These are phyloP conservation scores for Pteropus rufus DNA, from an alignment of 2,797 vertebrate genomes.

Conservation along the genomic window DNA sequence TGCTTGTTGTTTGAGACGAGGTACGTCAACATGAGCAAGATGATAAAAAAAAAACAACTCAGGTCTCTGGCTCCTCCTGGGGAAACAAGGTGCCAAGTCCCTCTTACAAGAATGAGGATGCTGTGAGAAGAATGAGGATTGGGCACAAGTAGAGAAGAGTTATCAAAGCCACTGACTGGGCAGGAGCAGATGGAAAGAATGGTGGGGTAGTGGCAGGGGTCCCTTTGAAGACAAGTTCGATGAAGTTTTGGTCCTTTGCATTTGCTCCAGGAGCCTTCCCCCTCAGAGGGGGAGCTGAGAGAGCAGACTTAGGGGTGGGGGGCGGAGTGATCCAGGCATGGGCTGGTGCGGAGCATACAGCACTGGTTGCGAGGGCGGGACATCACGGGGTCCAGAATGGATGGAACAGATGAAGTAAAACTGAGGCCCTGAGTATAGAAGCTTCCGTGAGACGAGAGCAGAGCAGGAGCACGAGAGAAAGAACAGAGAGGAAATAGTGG, in stretches of 20 bases:
- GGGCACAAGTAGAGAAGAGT: not conserved
- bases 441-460: not conserved
- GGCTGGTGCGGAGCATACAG: not conserved
- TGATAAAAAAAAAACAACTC: not conserved
- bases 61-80: not conserved
- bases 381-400: not conserved
- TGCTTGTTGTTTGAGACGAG: not conserved
- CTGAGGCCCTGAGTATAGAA: not conserved
- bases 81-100: not conserved
- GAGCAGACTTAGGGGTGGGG: not conserved
- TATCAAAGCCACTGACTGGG: not conserved
- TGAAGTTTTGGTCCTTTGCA: not conserved
- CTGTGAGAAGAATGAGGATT: not conserved
- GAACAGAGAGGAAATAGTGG: not conserved
- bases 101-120: not conserved
- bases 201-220: too few species aligned
- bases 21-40: not conserved
- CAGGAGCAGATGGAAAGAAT: not conserved
- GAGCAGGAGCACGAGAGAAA: not conserved
- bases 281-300: not conserved
- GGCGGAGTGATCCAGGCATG: not conserved
- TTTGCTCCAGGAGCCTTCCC: not conserved
- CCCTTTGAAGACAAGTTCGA: not conserved
- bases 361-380: too few species aligned
- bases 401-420: not conserved